phyloP scores from a whole-genome alignment of 1,140 invertebrate species.

The Drosophila bocki region DNA sequence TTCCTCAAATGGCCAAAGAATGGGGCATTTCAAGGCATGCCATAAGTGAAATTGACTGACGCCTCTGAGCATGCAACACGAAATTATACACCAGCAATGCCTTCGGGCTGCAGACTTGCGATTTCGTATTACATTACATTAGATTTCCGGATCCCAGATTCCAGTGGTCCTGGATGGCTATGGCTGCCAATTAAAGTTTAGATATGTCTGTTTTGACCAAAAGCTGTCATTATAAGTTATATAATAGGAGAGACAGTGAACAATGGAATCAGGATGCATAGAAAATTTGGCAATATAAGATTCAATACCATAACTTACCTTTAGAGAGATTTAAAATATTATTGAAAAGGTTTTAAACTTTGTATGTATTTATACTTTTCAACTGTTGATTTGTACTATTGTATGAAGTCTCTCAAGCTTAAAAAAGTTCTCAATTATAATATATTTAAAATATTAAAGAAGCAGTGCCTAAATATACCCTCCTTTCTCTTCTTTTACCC shows the following conservation, averaged over 20 bases:
- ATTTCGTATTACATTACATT: background rate
- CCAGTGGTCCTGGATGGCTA: too few relatives aligned
- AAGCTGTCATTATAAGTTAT: background rate
- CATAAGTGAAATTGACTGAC: conserved; percentile 52
- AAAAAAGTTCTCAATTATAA: too few relatives aligned
- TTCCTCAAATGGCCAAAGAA: background rate
- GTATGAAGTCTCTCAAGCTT: background rate
- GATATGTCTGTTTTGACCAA: background rate
- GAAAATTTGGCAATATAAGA: background rate
- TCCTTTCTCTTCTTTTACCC: too few relatives aligned
- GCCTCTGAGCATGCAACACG: conserved; percentile 34
- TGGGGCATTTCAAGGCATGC: conserved; percentile 3
- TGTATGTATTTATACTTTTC: background rate
- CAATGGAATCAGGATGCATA: too few relatives aligned
- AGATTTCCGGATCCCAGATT: background rate
- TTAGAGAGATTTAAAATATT: background rate
- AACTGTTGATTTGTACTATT: background rate
- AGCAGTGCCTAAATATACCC: too few relatives aligned
- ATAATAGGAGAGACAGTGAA: background rate
- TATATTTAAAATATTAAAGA: too few relatives aligned
- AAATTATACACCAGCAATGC: conserved; percentile 19
- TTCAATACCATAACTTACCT: too few relatives aligned
- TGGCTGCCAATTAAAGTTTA: background rate
- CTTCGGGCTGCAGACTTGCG: background rate
- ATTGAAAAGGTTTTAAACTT: background rate